Conservation (phyloP, 2,888 invertebrate species). For the Dasypolia templi region DNA sequence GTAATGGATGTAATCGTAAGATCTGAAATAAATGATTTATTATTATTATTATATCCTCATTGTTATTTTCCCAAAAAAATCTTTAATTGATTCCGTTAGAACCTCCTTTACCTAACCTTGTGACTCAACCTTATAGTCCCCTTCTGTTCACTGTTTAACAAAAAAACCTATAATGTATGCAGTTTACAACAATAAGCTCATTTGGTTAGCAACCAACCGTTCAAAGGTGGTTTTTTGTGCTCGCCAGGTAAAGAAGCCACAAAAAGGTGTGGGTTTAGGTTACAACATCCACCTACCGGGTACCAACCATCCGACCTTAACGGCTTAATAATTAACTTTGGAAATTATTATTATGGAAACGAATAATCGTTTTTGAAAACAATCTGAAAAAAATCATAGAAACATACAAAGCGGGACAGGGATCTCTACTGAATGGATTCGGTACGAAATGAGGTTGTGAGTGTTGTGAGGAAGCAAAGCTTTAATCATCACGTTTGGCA, state of each 20-base stretch:
- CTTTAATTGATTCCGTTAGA: neutral
- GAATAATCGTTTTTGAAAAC: too few relatives aligned
- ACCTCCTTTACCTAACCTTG: neutral
- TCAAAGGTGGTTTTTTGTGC: constrained; percentile 43
- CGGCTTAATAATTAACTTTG: neutral
- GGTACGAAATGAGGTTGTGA: too few relatives aligned
- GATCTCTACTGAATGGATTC: too few relatives aligned
- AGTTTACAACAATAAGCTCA: constrained; percentile 53
- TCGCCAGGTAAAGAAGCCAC: constrained; percentile 50
- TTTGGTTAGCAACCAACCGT: constrained; percentile 52
- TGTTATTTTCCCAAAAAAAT: neutral
- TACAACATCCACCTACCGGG: constrained; percentile 28
- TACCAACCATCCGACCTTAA: constrained; percentile 13
- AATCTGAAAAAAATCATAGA: too few relatives aligned
- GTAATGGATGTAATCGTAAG: too few relatives aligned
- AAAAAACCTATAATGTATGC: constrained; percentile 42
- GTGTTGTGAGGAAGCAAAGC: too few relatives aligned
- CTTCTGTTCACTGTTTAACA: neutral
- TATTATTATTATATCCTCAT: too few relatives aligned
- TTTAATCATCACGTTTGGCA: too few relatives aligned
- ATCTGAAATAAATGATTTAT: too few relatives aligned
- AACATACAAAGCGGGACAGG: too few relatives aligned
- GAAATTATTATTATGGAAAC: neutral
- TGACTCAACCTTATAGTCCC: constrained; percentile 11
- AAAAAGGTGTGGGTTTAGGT: constrained; percentile 44